Base-by-base conservation (phyloP, 1,140 invertebrate genomes). In the Drosophila pectinifera region DNA sequence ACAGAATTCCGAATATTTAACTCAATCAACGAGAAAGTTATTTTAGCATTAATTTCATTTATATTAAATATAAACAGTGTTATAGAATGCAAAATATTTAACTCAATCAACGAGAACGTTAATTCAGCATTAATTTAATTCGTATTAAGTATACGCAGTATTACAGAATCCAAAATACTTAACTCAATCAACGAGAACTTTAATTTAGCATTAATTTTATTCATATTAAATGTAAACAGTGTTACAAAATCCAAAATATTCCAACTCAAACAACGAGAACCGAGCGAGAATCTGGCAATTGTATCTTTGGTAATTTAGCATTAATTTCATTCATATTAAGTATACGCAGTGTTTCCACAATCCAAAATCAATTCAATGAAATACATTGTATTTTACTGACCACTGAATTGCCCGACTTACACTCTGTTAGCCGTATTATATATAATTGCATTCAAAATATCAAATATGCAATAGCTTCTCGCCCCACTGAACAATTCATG, bases 381-480 rank as follows among this genome's bases (percentile, higher is more conserved):
- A 31, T 38, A 76, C 46, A 65, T 36, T 67, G 61, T 76, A 57
- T 48, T 39, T 46, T 28, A 43, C 11, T 38, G 18, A 31, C 28
- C 39, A 57, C n/a, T 53, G 36, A 46, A 58, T 51, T 31, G 22
- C n/a, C 18, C 46, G 22, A 67, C 43, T 45, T 49, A 54, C 53
- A 76, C 28, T 10, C 36, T 22, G 26, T 45, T 28, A 49, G 24
- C 42, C 41, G 26, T 20, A 26, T 55, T 58, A 55, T 42, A 57
- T 65, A 34, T 82, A 56, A 79, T 74, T 61, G 68, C 62, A 65
- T 78, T 74, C 36, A 39, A 31, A 69, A 59, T 53, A 53, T 86
- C 61, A 82, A 78, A 70, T 72, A 78, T 88, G 63, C 78, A 82
- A 62, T 34, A 65, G 61, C 31, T 45, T 59, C 67, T 42, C 57